Evolutionary conservation across 35 echinoderm and acorn worm genomes (phyloP).

Genomic region (Ptychodera flava): DNA sequence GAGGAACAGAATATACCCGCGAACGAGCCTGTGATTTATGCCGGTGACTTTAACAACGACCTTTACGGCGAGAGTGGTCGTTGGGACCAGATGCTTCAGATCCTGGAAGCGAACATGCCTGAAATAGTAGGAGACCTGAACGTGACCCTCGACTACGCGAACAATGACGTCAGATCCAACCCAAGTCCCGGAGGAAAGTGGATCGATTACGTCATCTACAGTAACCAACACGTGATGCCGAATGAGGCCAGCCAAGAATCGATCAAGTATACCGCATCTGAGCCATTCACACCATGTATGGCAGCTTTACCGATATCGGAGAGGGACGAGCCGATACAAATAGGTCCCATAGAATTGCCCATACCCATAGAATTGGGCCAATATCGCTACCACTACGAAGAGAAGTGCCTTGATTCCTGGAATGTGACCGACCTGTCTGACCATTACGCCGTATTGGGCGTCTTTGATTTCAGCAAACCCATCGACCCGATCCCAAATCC

Average conservation of each 20-base stretch:
- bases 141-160: constrained; percentile 33
- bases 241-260: constrained; percentile 25
- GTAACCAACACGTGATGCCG: constrained; percentile 42
- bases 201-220: constrained; percentile 51
- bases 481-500: not conserved
- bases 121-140: constrained; percentile 41
- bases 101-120: constrained; percentile 47
- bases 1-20: constrained; percentile 21
- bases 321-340: constrained; percentile 23
- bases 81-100: constrained; percentile 29
- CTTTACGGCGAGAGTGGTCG: not conserved
- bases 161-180: constrained; percentile 34
- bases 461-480: constrained; percentile 17
- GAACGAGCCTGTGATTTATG: constrained; percentile 55
- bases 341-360: not conserved
- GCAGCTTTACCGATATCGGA: constrained; percentile 13
- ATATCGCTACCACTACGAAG: not conserved
- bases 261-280: constrained; percentile 15
- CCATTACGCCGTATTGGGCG: constrained; percentile 58
- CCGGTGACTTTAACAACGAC: constrained; percentile 43
- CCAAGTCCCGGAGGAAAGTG: constrained; percentile 17
- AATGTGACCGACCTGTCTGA: constrained; percentile 60
- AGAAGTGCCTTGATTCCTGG: constrained; percentile 12
- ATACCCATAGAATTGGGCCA: not conserved
- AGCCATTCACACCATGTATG: constrained; percentile 37